Evolutionary conservation across 1,140 invertebrate genomes (phyloP), one percentile per base, ranked within the genome.

Genomic region (Euschistus heros): DNA sequence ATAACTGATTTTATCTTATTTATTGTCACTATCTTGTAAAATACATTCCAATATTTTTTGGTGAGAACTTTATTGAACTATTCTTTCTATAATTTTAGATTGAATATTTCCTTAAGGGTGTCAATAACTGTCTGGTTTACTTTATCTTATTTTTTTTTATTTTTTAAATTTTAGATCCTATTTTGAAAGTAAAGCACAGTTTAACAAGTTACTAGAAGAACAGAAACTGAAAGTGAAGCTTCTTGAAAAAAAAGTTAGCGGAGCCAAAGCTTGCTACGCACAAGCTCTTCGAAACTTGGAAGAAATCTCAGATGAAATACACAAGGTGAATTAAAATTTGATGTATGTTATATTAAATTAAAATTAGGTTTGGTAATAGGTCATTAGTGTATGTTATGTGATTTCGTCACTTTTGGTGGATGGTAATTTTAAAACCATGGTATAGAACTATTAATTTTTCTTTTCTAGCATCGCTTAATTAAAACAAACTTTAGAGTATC

Each of bases 281-380:
- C 74, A 81, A 60, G 79, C 81, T 6, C 73, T 83, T 27, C 68
- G 75, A 24, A 79, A 76, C 67, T 73, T 83, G 7, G 82, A 83
- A 71, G 74, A 75, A 63, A 82, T 83, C 60, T 81, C 79, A 71
- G 79, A 82, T 71, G 79, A 81, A 71, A 82, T 83, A 61, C 81
- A 83, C 71, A 73, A 76, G 64, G 73, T 74, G 65, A 66, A 61
- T 54, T 20, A n/a, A 17, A 22, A 26, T 54, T 54, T 54, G 1
- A 54, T 26, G n/a, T 13, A 46, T 46, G 44, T 46, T 46, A 13
- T 10, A 46, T 46, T 10, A 13, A 46, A 13, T 46, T 10, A 46
- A 46, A 46, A 46, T 46, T 13, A 13, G 10, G 10, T 46, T 13
- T 46, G n/a, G 44, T 13, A 46, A 13, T 10, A 13, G n/a, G n/a